phyloP scores from a whole-genome alignment of 1,140 invertebrate species.

The Delia radicum region DNA sequence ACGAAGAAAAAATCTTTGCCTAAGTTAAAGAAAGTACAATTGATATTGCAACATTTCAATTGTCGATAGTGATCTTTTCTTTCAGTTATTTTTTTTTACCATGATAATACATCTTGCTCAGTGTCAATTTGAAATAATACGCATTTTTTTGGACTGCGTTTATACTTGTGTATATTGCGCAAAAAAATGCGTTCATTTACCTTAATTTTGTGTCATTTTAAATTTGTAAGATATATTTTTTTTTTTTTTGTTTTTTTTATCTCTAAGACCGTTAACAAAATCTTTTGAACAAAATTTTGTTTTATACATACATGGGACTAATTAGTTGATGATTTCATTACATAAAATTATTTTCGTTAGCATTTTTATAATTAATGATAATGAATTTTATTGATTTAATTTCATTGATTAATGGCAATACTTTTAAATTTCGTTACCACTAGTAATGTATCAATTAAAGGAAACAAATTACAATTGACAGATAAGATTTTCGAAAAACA shows the following conservation, averaged over 20 bases:
- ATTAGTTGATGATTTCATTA: too few relatives aligned
- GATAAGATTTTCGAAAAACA: too few relatives aligned
- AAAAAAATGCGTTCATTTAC: neutral
- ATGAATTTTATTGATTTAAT: too few relatives aligned
- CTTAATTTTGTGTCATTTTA: neutral
- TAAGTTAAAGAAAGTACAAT: neutral
- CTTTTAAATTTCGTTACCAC: too few relatives aligned
- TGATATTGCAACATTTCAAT: neutral
- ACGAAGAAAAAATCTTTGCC: neutral
- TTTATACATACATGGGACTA: too few relatives aligned
- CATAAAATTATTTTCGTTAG: too few relatives aligned
- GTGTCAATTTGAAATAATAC: neutral
- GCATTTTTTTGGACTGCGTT: neutral
- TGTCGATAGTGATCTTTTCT: neutral
- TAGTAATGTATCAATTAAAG: too few relatives aligned
- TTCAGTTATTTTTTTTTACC: neutral
- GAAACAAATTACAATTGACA: too few relatives aligned
- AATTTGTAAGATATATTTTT: neutral
- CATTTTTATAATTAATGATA: too few relatives aligned
- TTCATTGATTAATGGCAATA: too few relatives aligned
- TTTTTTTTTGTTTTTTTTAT: neutral
- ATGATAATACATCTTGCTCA: conserved; percentile 1
- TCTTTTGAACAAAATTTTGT: neutral
- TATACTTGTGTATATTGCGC: neutral
- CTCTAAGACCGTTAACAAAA: neutral